Conservation (phyloP, 1,140 invertebrate genomes). For the Amyelois transitella region DNA sequence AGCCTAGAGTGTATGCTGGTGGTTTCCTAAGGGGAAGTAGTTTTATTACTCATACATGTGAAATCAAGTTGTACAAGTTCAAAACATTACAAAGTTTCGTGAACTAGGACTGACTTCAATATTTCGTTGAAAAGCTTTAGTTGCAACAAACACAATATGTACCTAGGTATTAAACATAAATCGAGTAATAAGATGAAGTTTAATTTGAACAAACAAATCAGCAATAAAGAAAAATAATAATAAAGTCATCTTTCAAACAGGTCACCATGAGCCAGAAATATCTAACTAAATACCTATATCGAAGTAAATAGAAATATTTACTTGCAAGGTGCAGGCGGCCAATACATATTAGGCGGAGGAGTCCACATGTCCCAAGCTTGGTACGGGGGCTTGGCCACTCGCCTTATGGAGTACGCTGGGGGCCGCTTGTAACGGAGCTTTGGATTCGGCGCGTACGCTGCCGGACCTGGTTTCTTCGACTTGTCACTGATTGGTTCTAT, state of each 20-base stretch:
- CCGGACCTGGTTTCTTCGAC: constrained; percentile 37
- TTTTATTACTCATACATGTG: neutral
- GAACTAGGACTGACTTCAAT: too few relatives aligned
- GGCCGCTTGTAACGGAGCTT: constrained; percentile 23
- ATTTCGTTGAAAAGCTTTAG: too few relatives aligned
- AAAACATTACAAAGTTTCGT: too few relatives aligned
- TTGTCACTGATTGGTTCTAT: constrained; percentile 18
- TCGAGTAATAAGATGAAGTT: too few relatives aligned
- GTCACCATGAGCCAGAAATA: too few relatives aligned
- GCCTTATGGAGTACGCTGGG: constrained; percentile 37
- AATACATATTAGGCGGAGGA: constrained; percentile 59
- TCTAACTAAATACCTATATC: too few relatives aligned
- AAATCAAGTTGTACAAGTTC: too few relatives aligned
- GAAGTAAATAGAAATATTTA: constrained; percentile 13
- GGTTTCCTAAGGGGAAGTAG: constrained; percentile 23
- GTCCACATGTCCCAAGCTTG: constrained; percentile 49
- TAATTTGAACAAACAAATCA: too few relatives aligned
- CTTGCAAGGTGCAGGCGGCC: constrained; percentile 32
- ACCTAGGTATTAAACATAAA: too few relatives aligned
- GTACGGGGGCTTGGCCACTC: constrained; percentile 30
- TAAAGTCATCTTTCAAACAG: too few relatives aligned
- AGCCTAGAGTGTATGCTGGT: constrained; percentile 41
- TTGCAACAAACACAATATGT: too few relatives aligned
- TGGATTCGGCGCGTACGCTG: constrained; percentile 19
- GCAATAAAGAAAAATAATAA: too few relatives aligned